A percentile compares a stretch with the other conserved stretches of the same genome.
These are phyloP conservation scores for Pelodiscus sinensis DNA, from an alignment of 2,113 vertebrate species.

Conservation along the genomic window DNA sequence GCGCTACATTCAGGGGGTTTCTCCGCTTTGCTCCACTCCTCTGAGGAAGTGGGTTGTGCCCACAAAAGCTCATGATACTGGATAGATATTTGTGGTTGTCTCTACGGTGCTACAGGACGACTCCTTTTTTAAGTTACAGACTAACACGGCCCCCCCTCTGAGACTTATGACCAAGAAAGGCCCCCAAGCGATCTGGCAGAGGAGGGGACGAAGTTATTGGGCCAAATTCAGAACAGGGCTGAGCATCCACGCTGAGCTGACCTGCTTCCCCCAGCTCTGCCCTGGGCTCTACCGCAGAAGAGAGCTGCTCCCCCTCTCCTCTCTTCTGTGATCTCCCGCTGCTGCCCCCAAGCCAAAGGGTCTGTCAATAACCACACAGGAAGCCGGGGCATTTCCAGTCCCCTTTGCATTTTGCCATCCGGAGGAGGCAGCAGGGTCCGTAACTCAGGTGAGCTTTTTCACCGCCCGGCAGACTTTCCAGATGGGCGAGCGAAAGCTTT, in stretches of 20 bases:
- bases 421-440: background rate
- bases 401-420: rapidly evolving
- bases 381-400: background rate
- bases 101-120: too few species aligned
- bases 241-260: background rate
- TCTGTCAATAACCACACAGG: rapidly evolving
- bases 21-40: too few species aligned
- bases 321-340: background rate
- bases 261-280: rapidly evolving
- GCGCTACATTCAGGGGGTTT: too few species aligned
- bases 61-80: too few species aligned
- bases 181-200: background rate
- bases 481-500: background rate
- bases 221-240: background rate
- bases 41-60: too few species aligned
- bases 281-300: rapidly evolving
- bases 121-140: too few species aligned
- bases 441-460: too few species aligned
- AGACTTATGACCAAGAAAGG: background rate
- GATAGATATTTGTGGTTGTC: too few species aligned
- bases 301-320: background rate
- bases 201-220: background rate
- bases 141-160: too few species aligned
- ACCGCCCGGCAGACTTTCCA: too few species aligned
- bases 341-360: background rate